Base-by-base conservation (phyloP, 30 jellyfish, hydroid and myxozoan species). In the Haliclystus octoradiatus region DNA sequence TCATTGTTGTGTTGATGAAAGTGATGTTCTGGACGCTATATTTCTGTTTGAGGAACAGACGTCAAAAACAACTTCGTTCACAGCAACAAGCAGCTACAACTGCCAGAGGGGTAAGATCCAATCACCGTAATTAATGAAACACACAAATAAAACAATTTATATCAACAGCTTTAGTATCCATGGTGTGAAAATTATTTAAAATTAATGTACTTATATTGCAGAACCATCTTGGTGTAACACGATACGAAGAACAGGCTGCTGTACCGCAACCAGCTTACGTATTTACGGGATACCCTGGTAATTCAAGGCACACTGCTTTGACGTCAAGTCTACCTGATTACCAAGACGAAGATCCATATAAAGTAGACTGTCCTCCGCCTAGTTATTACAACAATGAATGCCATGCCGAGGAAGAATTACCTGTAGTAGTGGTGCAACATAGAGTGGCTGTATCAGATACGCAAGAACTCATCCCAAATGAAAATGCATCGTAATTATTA, bases 231-330 rank as follows among this genome's bases (percentile, higher is more conserved):
- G 94, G 76, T 47, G 95, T 74, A 63, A 75, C 80, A 25, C 82
- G 98, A 63, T 89, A 89, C 40, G 98, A 89, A 76, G 98, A 89
- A 66, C 83, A 75, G 73, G 95, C 98, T 28, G 98, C 98, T 1
- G 71, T 89, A 19, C 98, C 98, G 25, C 98, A 89, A 67, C 98
- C 98, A 40, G 98, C 98, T 1, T 89, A 62, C 50, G 92, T 89
- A 5, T 89, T 81, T 62, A 72, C 95, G 27, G 98, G 98, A 1
- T 52, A 79, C 15, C 79, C 94, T 26, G 74, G 76, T 52, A 88
- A 92, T 33, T 68, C 77, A 50, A 77, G 94, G 34, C 79, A 89
- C 26, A 71, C 94, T 0, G 83, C 79, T 5, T 60, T 89, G 30
- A 70, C 83, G 32, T 93, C 72, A 50, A 62, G 92, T 4, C 65